A percentile compares a stretch with the other conserved stretches of the same genome.
Conservation (phyloP, 37 sponge, comb jelly and placozoan species). For the Cliona cf. orientalis region DNA sequence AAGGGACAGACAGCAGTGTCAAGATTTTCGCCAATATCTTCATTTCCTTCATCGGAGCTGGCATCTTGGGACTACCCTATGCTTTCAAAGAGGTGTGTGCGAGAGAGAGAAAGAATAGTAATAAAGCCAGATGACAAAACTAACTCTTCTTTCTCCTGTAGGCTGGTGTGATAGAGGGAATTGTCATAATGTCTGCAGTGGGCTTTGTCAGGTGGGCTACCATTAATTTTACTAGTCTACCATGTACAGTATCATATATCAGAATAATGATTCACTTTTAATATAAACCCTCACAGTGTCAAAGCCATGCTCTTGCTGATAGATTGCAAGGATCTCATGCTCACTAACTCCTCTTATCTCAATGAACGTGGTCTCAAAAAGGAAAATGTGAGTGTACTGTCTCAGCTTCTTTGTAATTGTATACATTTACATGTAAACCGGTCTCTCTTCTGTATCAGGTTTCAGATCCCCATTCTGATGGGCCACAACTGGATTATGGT, state of each 20-base stretch:
- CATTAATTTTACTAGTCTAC: neutral
- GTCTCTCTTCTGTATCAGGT: neutral
- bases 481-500: constrained; percentile 82
- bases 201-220: constrained; percentile 77
- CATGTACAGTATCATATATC: neutral
- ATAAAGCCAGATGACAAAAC: neutral
- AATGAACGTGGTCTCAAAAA: constrained; percentile 7
- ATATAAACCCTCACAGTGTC: constrained; percentile 56
- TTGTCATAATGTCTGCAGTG: constrained; percentile 72
- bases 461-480: neutral
- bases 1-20: constrained; percentile 55
- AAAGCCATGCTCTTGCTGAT: constrained; percentile 90
- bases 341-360: constrained; percentile 9
- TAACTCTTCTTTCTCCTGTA: constrained; percentile 19
- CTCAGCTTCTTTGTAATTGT: neutral
- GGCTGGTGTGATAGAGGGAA: constrained; percentile 92
- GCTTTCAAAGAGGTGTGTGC: constrained; percentile 93
- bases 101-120: neutral
- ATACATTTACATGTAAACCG: too few relatives aligned
- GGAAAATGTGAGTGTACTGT: constrained; percentile 6
- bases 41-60: constrained; percentile 97
- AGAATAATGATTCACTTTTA: neutral
- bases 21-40: constrained; percentile 95
- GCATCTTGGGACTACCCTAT: constrained; percentile 93
- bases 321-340: constrained; percentile 85